Base-by-base conservation (phyloP, 2,797 vertebrate species). In the Zenarchopterus dispar region DNA sequence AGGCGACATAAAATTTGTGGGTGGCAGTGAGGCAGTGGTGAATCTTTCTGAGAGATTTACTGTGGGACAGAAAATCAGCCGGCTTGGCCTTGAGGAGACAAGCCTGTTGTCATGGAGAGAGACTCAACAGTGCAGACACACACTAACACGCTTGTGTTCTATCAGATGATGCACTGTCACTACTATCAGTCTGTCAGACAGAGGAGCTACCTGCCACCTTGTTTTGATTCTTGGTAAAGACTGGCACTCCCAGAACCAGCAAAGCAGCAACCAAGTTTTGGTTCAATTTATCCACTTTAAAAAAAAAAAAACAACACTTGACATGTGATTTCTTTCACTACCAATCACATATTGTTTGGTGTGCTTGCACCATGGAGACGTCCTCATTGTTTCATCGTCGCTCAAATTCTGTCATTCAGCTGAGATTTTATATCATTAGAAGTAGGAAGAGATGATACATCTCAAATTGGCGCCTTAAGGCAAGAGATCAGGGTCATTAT, bases 1-100 rank as follows among this genome's bases (percentile, higher is more conserved):
- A 78, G 75, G 73, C 60, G 56, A 75, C 77, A 66, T 78, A 63
- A 72, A 84, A 47, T 5, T 73, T 33, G 77, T 66, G 70, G 70
- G 77, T 15, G 59, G 58, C 23, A 36, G 33, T 2, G 33, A 5
- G 23, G 21, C 45, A 19, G 36, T 17, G 3, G 54, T 45, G 57
- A 63, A 66, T 84, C 71, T 67, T 61, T 67, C 62, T 23, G 47
- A 73, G 44, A 70, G 54, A 79, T 64, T 72, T 54, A 50, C 56
- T 56, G 57, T 65, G 68, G 54, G 57, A 53, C 39, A 54, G 57
- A 73, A 45, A 26, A 56, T 61, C 36, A 52, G 44, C 62, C 67
- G 62, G 73, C 5, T 13, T 47, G 55, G 58, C 82, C 82, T 84
- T 67, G 75, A 78, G 58, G 62, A 69, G 73, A 57, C 48, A 69